Base-by-base conservation (phyloP, 2,888 invertebrate genomes). In the Conchocele bisecta region DNA sequence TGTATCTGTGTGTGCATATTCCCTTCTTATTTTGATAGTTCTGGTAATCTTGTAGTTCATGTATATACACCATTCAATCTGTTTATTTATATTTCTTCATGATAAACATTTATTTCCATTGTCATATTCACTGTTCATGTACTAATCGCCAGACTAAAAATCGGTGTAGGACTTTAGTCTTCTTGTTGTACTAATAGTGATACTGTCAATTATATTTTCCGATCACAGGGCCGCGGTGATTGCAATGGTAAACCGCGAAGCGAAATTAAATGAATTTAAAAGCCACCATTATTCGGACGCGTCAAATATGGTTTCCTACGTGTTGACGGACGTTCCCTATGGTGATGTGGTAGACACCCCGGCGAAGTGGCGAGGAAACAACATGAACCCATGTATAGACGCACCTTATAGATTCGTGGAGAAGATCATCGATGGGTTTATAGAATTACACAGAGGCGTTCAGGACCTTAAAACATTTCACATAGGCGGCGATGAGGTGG, bases 151-250 rank as follows among this genome's bases (percentile, higher is more conserved):
- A n/a, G n/a, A n/a, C n/a, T n/a, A n/a, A n/a, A n/a, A n/a, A n/a
- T n/a, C n/a, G n/a, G n/a, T n/a, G n/a, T n/a, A n/a, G n/a, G n/a
- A n/a, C n/a, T n/a, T n/a, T n/a, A n/a, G n/a, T n/a, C n/a, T n/a
- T n/a, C n/a, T n/a, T n/a, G n/a, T n/a, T n/a, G n/a, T n/a, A n/a
- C n/a, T n/a, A n/a, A n/a, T n/a, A n/a, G n/a, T n/a, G n/a, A n/a
- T n/a, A n/a, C n/a, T n/a, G n/a, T n/a, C n/a, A n/a, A n/a, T n/a
- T n/a, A n/a, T n/a, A n/a, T n/a, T n/a, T n/a, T n/a, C n/a, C n/a
- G n/a, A n/a, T n/a, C 58, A 67, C 11, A 20, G 76, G 9, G 84
- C 89, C 4, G 85, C 88, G n/a, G 83, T 89, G 57, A 79, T 77
- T n/a, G 66, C 85, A 7, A 84, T 85, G 85, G 68, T 63, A 13